These are phyloP conservation scores for Adoxophyes honmai DNA, from an alignment of 1,140 invertebrate genomes.

Conservation along the genomic window DNA sequence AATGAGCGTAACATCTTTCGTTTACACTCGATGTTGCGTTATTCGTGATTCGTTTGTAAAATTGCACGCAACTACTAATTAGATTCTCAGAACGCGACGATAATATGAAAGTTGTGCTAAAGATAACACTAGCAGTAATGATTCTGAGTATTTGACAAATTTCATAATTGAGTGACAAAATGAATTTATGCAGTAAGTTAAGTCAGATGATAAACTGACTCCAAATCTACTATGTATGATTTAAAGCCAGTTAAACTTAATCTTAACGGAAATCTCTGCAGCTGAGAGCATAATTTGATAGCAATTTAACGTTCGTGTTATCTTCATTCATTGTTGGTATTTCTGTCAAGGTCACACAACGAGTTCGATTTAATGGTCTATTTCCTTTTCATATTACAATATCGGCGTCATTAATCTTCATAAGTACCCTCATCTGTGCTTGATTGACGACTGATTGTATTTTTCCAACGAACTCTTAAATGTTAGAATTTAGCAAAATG, in stretches of 20 bases:
- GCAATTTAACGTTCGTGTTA: slow-evolving; percentile 8
- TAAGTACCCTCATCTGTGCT: not conserved
- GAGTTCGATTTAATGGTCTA: slow-evolving; percentile 2
- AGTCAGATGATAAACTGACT: too few relatives aligned
- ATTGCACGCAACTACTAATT: slow-evolving; percentile 18
- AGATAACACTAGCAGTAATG: not conserved
- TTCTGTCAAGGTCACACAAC: not conserved
- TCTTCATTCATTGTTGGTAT: not conserved
- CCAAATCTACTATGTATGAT: too few relatives aligned
- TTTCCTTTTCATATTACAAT: slow-evolving; percentile 2
- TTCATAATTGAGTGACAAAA: too few relatives aligned
- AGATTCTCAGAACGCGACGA: slow-evolving; percentile 14
- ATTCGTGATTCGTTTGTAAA: slow-evolving; percentile 5
- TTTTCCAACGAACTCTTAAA: not conserved
- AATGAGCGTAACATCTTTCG: not conserved
- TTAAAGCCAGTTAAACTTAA: too few relatives aligned
- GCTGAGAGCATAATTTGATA: too few relatives aligned
- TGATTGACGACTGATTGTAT: not conserved
- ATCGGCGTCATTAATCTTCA: slow-evolving; percentile 6
- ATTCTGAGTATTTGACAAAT: too few relatives aligned
- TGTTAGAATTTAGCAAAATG: too few relatives aligned
- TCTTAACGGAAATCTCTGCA: too few relatives aligned
- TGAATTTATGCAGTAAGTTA: too few relatives aligned
- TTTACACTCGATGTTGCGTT: not conserved
- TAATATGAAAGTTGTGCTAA: slow-evolving; percentile 4